A percentile compares a stretch with the other conserved stretches of the same genome.
Evolutionary conservation across 2,113 vertebrate genomes (phyloP).

Genomic region (Lepisosteus osseus): DNA sequence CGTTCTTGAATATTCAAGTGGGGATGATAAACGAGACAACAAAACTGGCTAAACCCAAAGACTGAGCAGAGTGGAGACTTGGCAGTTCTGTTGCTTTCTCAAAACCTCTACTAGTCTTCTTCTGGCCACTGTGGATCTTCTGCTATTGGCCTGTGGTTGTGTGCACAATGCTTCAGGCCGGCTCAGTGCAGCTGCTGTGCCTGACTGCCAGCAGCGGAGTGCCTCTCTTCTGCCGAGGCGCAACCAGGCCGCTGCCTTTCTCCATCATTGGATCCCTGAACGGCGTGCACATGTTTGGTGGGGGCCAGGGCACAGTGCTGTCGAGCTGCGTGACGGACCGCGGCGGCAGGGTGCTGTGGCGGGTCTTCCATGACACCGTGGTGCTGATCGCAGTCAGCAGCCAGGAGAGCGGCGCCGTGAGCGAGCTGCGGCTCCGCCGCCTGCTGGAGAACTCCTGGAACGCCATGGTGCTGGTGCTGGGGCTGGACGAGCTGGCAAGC

Average conservation of each 20-base stretch:
- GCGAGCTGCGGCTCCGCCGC: conserved; percentile 63
- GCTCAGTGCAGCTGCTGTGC: conserved; percentile 73
- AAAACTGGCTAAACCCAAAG: too few species aligned
- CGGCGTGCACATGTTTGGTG: conserved; percentile 89
- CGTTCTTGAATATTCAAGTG: too few species aligned
- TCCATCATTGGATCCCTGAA: conserved; percentile 86
- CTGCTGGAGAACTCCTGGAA: conserved; percentile 82
- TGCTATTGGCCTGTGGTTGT: too few species aligned
- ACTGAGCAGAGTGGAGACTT: too few species aligned
- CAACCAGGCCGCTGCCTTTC: conserved; percentile 76
- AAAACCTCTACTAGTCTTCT: too few species aligned
- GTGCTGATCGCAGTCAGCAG: conserved; percentile 80
- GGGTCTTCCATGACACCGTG: conserved; percentile 80
- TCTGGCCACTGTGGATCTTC: too few species aligned
- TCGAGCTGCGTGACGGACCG: conserved; percentile 67
- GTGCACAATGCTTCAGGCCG: conserved; percentile 55
- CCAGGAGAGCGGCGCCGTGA: conserved; percentile 49
- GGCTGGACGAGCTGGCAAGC: conserved; percentile 76
- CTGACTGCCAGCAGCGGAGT: conserved; percentile 82
- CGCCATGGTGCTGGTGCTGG: conserved; percentile 85
- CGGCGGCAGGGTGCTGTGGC: conserved; percentile 77
- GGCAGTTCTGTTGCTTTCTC: too few species aligned
- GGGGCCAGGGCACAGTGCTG: conserved; percentile 71
- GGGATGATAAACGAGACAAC: too few species aligned
- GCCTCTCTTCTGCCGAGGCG: conserved; percentile 79